Conservation (phyloP, 1,140 invertebrate genomes). For the Proctacanthus coquilletti region DNA sequence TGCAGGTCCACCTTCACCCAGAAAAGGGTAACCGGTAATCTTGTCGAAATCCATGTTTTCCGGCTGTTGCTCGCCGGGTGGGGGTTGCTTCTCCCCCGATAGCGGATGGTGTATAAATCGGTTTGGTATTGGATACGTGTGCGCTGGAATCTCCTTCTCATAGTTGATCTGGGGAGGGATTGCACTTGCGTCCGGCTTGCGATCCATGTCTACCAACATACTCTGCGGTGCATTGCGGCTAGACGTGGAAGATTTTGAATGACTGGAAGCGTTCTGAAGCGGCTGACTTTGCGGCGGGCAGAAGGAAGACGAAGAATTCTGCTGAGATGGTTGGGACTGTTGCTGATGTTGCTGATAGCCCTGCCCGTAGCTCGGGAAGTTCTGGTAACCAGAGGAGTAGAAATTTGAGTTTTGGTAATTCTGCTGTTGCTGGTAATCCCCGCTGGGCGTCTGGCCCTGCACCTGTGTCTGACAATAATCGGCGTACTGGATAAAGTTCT, state of each 20-base stretch:
- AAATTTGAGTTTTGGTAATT: neutral
- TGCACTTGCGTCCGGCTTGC: slow-evolving; percentile 24
- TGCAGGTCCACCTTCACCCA: slow-evolving; percentile 48
- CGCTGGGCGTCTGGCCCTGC: slow-evolving; percentile 14
- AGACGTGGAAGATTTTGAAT: too few species aligned
- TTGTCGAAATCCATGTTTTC: slow-evolving; percentile 16
- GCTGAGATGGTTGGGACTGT: slow-evolving; percentile 14
- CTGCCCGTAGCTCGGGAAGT: neutral
- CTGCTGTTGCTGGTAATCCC: slow-evolving; percentile 5
- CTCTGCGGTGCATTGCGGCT: slow-evolving; percentile 7
- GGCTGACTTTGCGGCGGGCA: neutral
- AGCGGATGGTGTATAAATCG: slow-evolving; percentile 15
- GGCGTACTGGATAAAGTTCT: slow-evolving; percentile 30
- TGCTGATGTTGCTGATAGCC: slow-evolving; percentile 11
- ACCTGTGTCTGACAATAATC: slow-evolving; percentile 29
- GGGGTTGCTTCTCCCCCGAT: slow-evolving; percentile 17
- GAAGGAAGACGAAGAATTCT: slow-evolving; percentile 16
- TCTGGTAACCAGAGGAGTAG: neutral
- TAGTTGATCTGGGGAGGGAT: slow-evolving; percentile 29
- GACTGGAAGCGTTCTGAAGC: slow-evolving; percentile 11
- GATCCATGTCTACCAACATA: slow-evolving; percentile 20
- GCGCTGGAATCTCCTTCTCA: slow-evolving; percentile 28
- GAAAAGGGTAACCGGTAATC: slow-evolving; percentile 35
- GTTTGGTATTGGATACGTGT: slow-evolving; percentile 28
- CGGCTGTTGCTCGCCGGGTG: slow-evolving; percentile 13